Percentiles rank a stretch among this genome's conserved stretches.
Evolutionary conservation across 2,797 vertebrate species (phyloP).

Genomic region (Enteromius treurensis): DNA sequence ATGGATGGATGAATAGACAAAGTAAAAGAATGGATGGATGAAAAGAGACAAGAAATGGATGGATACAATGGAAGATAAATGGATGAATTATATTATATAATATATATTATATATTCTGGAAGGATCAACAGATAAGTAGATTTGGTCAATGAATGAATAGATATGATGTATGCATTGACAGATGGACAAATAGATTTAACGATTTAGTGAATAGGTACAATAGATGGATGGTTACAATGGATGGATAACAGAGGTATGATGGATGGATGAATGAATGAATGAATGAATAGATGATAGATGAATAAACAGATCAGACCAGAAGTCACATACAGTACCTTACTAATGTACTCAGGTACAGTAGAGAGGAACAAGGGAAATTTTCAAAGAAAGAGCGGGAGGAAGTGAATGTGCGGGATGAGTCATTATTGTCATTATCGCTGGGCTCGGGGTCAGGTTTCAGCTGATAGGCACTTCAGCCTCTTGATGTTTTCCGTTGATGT

Average conservation of each 20-base stretch:
- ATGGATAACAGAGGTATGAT: background rate
- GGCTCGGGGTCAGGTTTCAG: conserved; percentile 23
- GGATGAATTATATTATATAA: background rate
- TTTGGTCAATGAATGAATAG: background rate
- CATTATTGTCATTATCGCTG: conserved; percentile 24
- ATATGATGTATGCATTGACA: background rate
- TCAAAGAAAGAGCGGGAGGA: background rate
- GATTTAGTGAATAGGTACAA: background rate
- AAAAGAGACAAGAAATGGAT: background rate
- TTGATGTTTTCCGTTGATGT: conserved; percentile 24
- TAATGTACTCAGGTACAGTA: background rate
- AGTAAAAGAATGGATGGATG: background rate
- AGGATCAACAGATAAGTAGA: background rate
- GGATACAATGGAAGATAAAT: background rate
- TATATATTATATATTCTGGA: background rate
- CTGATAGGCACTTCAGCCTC: conserved; percentile 4
- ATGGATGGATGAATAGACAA: background rate
- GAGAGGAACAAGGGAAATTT: background rate
- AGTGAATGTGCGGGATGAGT: background rate
- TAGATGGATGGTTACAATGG: background rate
- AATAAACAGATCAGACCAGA: background rate
- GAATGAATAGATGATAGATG: background rate
- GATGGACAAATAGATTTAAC: background rate
- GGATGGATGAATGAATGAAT: background rate
- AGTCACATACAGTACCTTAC: background rate